phyloP scores from a whole-genome alignment of 2,888 invertebrate genomes.

The Nephrocerus scutellatus region DNA sequence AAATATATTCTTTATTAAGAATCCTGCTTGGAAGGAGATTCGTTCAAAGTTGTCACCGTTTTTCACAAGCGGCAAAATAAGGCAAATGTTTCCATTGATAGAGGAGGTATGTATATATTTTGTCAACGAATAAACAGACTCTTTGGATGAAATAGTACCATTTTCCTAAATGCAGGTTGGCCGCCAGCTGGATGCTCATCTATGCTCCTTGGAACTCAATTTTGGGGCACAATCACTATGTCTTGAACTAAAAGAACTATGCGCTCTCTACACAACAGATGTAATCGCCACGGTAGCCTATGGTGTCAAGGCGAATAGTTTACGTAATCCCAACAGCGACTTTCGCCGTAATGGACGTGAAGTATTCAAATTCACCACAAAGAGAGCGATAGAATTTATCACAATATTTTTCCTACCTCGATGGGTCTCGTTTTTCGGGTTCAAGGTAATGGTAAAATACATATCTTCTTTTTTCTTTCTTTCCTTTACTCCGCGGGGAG shows the following conservation, averaged over 20 bases:
- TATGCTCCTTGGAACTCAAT: constrained; percentile 27
- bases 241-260: constrained; percentile 41
- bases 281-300: constrained; percentile 50
- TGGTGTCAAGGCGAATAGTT: constrained; percentile 48
- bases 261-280: constrained; percentile 46
- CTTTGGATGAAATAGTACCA: not conserved
- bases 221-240: constrained; percentile 22
- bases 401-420: constrained; percentile 47
- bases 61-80: constrained; percentile 45
- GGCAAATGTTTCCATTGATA: constrained; percentile 41
- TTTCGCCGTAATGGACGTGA: constrained; percentile 46
- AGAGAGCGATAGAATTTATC: constrained; percentile 41
- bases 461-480: not conserved
- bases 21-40: constrained; percentile 49
- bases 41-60: constrained; percentile 48
- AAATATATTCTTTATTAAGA: constrained; percentile 48
- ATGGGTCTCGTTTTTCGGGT: constrained; percentile 36
- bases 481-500: no score
- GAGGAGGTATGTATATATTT: constrained; percentile 30
- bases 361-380: constrained; percentile 40
- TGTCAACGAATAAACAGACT: not conserved
- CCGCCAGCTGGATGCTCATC: constrained; percentile 33
- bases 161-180: constrained; percentile 28
- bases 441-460: constrained; percentile 34
- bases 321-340: constrained; percentile 44